Evolutionary conservation across 2,113 vertebrate species (phyloP).

Genomic region (Ctenodactylus gundi): DNA sequence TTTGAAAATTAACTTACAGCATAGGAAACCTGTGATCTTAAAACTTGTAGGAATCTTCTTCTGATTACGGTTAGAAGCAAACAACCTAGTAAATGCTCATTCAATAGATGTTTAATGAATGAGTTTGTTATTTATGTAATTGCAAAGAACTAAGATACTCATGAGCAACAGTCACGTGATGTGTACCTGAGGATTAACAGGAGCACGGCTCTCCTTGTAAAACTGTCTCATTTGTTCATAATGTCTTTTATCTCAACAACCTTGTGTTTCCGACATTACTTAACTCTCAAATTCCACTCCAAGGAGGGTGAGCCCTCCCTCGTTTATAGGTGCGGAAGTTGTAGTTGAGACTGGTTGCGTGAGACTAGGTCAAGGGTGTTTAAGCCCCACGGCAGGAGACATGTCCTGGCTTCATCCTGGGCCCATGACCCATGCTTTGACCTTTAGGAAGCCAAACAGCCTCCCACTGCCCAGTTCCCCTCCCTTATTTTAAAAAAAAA

Average conservation of each 20-base stretch:
- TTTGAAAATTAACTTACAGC: conserved; percentile 34
- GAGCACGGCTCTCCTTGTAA: conserved; percentile 4
- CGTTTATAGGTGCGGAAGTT: conserved; percentile 23
- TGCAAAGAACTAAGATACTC: not conserved
- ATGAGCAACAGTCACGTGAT: not conserved
- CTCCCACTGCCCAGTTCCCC: not conserved
- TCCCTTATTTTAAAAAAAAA: not conserved
- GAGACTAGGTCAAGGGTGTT: not conserved
- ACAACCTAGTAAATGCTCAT: not conserved
- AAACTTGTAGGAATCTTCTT: not conserved
- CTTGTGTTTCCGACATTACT: conserved; percentile 14
- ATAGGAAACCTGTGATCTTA: conserved; percentile 10
- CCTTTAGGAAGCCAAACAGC: not conserved
- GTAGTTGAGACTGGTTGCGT: not conserved
- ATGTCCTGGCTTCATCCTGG: conserved; percentile 29
- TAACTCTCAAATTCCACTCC: not conserved
- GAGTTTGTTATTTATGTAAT: not conserved
- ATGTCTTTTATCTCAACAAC: conserved; percentile 53
- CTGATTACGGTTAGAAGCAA: not conserved
- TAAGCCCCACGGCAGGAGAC: not conserved
- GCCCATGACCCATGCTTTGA: not conserved
- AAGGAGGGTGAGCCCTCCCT: not conserved
- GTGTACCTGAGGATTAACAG: not conserved
- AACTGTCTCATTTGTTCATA: not conserved
- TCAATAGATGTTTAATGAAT: not conserved